Conservation (phyloP, 2,888 invertebrate genomes). For the Cartodere bifasciata region DNA sequence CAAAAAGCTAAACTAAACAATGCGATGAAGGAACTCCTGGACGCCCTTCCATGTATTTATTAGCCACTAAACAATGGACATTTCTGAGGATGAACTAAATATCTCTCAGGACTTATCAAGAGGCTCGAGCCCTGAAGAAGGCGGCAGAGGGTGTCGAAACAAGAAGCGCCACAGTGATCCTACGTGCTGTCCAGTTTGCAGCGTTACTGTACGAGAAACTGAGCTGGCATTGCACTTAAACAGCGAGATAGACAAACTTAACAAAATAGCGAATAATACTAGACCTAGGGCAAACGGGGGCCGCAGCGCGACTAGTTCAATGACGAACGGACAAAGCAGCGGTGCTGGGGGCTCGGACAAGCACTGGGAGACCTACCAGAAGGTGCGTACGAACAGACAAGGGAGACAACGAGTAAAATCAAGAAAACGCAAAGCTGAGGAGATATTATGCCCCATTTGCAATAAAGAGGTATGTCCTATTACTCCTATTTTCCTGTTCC, state of each 20-base stretch:
- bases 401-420: conserved; percentile 51
- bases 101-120: too few species aligned
- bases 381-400: conserved; percentile 61
- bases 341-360: conserved; percentile 40
- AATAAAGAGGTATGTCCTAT: conserved; percentile 44
- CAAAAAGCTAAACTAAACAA: too few species aligned
- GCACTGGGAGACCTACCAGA: conserved; percentile 62
- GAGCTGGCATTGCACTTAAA: conserved; percentile 76
- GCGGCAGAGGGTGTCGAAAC: conserved; percentile 36
- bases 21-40: too few species aligned
- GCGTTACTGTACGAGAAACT: conserved; percentile 65
- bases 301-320: conserved; percentile 34
- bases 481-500: neutral
- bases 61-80: too few species aligned
- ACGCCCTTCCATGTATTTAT: too few species aligned
- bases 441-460: conserved; percentile 69
- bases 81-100: too few species aligned
- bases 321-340: conserved; percentile 30
- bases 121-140: conserved; percentile 24
- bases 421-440: conserved; percentile 51
- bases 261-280: conserved; percentile 37
- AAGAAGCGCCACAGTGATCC: conserved; percentile 52
- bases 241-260: conserved; percentile 64
- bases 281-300: conserved; percentile 28
- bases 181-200: conserved; percentile 80